Conservation (phyloP, 2,797 vertebrate genomes). For the Hypotaenidia okinawae region DNA sequence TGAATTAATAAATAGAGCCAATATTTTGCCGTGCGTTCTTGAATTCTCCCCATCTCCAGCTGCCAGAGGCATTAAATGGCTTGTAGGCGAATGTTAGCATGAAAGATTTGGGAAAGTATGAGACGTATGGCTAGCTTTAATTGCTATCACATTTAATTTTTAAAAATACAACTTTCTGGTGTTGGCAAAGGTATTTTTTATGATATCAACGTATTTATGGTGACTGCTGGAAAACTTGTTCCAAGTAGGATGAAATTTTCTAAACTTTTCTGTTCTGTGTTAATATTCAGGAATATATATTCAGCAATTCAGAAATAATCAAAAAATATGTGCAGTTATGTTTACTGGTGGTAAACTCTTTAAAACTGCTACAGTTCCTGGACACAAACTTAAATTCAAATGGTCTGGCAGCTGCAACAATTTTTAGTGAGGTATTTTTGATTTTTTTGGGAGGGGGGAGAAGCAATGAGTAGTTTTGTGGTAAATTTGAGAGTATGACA, state of each 20-base stretch:
- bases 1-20: constrained; percentile 14
- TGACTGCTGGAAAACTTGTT: neutral
- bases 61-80: constrained; percentile 55
- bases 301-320: neutral
- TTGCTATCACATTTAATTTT: constrained; percentile 45
- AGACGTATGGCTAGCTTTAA: constrained; percentile 2
- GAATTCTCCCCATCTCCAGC: constrained; percentile 2
- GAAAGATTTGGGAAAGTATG: constrained; percentile 29
- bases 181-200: constrained; percentile 10
- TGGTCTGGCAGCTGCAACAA: neutral
- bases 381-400: neutral
- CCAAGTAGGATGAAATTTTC: neutral
- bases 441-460: neutral
- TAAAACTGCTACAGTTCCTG: constrained; percentile 9
- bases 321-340: constrained; percentile 12
- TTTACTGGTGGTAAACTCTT: constrained; percentile 50
- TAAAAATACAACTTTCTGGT: neutral
- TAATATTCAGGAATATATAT: neutral
- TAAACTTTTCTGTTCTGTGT: neutral
- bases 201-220: neutral
- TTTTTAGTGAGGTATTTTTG: neutral
- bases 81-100: neutral
- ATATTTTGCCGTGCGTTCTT: constrained; percentile 28
- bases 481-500: neutral
- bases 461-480: neutral